Conservation (phyloP, 2,888 invertebrate genomes). For the Ennomos erosarius region DNA sequence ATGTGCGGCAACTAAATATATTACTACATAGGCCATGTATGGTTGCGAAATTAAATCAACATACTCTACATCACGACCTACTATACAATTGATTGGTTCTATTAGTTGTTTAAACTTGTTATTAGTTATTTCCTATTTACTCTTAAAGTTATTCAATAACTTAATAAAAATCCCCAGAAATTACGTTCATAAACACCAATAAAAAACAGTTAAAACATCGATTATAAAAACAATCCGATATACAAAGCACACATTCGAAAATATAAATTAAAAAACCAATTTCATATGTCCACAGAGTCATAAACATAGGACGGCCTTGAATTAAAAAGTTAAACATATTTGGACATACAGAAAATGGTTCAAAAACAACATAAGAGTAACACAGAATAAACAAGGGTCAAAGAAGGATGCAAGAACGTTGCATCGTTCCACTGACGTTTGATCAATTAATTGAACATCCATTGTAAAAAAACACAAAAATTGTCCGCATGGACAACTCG, state of each 20-base stretch:
- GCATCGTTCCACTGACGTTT: conserved; percentile 10
- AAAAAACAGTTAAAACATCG: conserved; percentile 17
- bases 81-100: not conserved
- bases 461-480: conserved; percentile 3
- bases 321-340: not conserved
- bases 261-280: conserved; percentile 17
- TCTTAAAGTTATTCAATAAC: not conserved
- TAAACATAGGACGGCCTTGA: too few species aligned
- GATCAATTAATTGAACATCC: conserved; percentile 11
- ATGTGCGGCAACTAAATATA: conserved; percentile 70
- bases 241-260: conserved; percentile 19
- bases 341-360: conserved; percentile 15
- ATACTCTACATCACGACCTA: conserved; percentile 2
- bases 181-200: conserved; percentile 15
- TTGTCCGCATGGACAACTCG: not conserved
- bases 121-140: not conserved
- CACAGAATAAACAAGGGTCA: conserved; percentile 16
- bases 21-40: conserved; percentile 49
- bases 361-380: conserved; percentile 2
- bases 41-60: conserved; percentile 48
- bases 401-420: conserved; percentile 5
- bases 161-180: conserved; percentile 7
- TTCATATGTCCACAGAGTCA: conserved; percentile 4
- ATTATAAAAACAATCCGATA: conserved; percentile 17
- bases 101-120: not conserved